These are phyloP conservation scores for Prosopocoilus inquinatus DNA, from an alignment of 2,888 invertebrate species.

Conservation along the genomic window DNA sequence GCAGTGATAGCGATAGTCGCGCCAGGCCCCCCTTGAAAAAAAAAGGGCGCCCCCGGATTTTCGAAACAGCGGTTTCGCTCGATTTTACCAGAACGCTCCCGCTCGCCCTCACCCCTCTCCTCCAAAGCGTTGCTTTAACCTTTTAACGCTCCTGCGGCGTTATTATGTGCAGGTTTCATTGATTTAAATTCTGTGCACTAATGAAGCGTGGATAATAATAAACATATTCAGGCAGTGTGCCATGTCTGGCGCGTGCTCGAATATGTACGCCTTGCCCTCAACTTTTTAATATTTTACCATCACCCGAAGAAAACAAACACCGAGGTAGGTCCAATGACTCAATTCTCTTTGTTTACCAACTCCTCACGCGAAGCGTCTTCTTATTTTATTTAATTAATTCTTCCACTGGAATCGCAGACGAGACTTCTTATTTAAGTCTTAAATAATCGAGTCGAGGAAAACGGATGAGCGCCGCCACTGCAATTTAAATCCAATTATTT, in stretches of 20 bases:
- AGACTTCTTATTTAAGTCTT: no score
- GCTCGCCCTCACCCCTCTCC: no score
- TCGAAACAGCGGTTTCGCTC: conserved; percentile 3
- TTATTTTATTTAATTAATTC: no score
- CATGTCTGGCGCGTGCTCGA: conserved; percentile 45
- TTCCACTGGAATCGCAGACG: no score
- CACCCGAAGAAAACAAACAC: conserved; percentile 21
- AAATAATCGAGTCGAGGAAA: no score
- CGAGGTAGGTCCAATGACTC: conserved; percentile 26
- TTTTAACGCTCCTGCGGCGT: no score
- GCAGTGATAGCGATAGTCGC: no score
- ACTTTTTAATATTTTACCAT: conserved; percentile 28
- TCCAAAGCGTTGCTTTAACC: no score
- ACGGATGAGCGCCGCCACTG: no score
- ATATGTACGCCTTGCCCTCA: conserved; percentile 37
- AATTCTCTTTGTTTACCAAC: conserved; percentile 7
- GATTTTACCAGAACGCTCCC: conserved; percentile 8
- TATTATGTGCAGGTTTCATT: conserved; percentile 16
- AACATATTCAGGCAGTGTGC: conserved; percentile 41
- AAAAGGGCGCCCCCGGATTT: not conserved
- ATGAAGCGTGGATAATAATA: conserved; percentile 24
- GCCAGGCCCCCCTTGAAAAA: conserved; percentile 10
- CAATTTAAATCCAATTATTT: no score
- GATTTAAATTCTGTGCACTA: conserved; percentile 26
- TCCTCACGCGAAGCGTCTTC: no score